Evolutionary conservation across 2,797 vertebrate species (phyloP).

Genomic region (Zonotrichia albicollis): DNA sequence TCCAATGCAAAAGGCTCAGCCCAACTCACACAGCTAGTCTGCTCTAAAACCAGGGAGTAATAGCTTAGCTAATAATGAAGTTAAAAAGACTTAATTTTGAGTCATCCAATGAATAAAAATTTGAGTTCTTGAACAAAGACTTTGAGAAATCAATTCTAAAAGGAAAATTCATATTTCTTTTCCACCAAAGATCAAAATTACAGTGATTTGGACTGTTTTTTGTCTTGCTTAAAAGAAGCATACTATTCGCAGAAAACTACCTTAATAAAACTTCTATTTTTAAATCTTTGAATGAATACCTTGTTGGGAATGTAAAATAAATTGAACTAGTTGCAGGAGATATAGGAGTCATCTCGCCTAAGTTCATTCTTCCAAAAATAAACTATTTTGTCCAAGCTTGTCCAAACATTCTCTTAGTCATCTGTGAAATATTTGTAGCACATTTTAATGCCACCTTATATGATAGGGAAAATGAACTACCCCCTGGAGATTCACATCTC

Average conservation of each 20-base stretch:
- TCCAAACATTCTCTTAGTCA: not conserved
- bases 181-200: not conserved
- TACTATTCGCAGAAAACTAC: not conserved
- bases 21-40: not conserved
- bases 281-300: not conserved
- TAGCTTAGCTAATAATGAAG: not conserved
- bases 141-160: not conserved
- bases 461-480: not conserved
- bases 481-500: not conserved
- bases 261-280: not conserved
- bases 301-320: not conserved
- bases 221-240: not conserved
- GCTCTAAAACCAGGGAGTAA: not conserved
- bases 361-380: not conserved
- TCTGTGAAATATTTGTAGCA: not conserved
- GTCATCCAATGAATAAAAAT: not conserved
- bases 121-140: not conserved
- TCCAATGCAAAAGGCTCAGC: accelerated
- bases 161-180: not conserved
- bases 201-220: accelerated
- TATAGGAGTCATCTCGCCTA: not conserved
- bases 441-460: not conserved
- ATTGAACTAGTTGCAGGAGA: not conserved
- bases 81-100: not conserved
- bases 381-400: not conserved